A percentile compares a stretch with the other conserved stretches of the same genome.
Conservation (phyloP, 2,113 vertebrate genomes). For the Pseudolaguvia tuberculata region DNA sequence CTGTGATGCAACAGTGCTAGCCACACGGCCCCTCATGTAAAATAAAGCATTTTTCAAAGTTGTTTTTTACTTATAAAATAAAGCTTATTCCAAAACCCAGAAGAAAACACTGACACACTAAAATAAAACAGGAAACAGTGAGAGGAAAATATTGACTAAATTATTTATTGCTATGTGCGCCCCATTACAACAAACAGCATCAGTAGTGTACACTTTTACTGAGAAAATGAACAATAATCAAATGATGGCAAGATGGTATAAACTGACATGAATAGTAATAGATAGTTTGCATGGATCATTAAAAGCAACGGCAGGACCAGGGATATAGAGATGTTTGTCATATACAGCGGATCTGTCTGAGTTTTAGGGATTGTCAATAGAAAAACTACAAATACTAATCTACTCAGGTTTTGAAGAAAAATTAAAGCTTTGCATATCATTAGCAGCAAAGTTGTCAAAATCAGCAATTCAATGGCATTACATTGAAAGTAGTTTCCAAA, state of each 20-base stretch:
- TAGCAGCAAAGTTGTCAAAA: slow-evolving; percentile 68
- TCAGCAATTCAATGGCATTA: slow-evolving; percentile 54
- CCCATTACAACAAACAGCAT: slow-evolving; percentile 84
- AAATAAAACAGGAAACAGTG: neutral
- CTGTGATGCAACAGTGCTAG: too few species aligned
- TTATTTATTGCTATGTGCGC: slow-evolving; percentile 86
- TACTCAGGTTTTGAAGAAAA: slow-evolving; percentile 50
- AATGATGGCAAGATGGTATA: slow-evolving; percentile 56
- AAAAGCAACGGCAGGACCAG: slow-evolving; percentile 47
- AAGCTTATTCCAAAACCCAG: neutral
- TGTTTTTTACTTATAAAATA: too few species aligned
- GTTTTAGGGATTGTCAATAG: slow-evolving; percentile 71
- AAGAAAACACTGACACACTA: neutral
- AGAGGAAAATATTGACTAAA: slow-evolving; percentile 44
- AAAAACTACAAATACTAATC: slow-evolving; percentile 52
- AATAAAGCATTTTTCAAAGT: too few species aligned
- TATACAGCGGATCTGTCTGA: slow-evolving; percentile 64
- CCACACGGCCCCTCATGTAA: too few species aligned
- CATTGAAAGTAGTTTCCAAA: neutral
- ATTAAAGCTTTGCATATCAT: slow-evolving; percentile 62
- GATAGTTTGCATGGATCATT: slow-evolving; percentile 50
- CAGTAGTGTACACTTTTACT: slow-evolving; percentile 83
- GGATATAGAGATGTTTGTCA: slow-evolving; percentile 51
- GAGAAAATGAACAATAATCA: slow-evolving; percentile 61
- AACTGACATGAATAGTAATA: slow-evolving; percentile 55